A percentile compares a stretch with the other conserved stretches of the same genome.
Evolutionary conservation across 2,888 invertebrate species (phyloP).

Genomic region (Anagyrus pseudococci): DNA sequence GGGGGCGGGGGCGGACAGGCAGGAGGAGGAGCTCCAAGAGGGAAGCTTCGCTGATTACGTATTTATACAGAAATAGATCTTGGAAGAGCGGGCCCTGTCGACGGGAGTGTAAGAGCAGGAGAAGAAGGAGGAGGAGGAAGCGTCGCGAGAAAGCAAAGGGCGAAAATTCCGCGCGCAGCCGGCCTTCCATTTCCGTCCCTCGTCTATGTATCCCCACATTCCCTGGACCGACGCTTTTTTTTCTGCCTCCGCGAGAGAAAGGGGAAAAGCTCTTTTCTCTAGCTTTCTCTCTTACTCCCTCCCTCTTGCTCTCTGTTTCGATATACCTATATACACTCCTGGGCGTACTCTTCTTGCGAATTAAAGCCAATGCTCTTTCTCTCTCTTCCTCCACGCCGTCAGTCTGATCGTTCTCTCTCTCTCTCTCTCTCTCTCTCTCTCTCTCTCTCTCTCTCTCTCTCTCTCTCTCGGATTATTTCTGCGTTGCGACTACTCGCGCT

Average conservation of each 20-base stretch:
- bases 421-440: background rate
- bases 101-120: conserved; percentile 5
- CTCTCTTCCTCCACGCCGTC: background rate
- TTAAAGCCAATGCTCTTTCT: background rate
- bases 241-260: background rate
- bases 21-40: background rate
- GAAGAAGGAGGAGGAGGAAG: conserved; percentile 7
- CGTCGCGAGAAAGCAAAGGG: conserved; percentile 6
- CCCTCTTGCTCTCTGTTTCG: background rate
- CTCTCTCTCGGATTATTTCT: no score
- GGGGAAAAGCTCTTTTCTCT: background rate
- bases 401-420: background rate
- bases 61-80: conserved; percentile 39
- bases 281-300: conserved; percentile 6
- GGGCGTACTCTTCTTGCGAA: conserved; percentile 18
- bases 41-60: conserved; percentile 35
- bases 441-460: background rate
- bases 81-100: conserved; percentile 15
- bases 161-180: conserved; percentile 27
- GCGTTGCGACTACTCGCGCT: no score
- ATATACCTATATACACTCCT: no score
- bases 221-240: background rate
- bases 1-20: conserved; percentile 1
- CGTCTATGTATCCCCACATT: background rate
- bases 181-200: conserved; percentile 15